Evolutionary conservation across 2,888 invertebrate species (phyloP), one percentile per base, ranked within the genome.

Genomic region (Dicroscelio sp.): DNA sequence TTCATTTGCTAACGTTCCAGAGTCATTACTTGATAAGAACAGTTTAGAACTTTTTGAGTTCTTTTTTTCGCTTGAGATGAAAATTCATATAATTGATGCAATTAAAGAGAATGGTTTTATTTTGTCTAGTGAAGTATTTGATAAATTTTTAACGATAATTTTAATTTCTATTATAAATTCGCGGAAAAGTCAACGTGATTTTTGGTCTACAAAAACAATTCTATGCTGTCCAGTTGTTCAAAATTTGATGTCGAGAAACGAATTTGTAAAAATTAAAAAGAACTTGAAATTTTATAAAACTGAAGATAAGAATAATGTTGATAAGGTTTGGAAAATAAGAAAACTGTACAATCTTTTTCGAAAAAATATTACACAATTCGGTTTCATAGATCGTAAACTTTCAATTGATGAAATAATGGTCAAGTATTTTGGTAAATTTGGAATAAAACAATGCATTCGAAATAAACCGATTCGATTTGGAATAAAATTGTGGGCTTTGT

Each of bases 361-460:
- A 0, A 58, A 88, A 58, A 91, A 91, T 31, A 58, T 83, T 69
- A 2, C n/a, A 38, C 58, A 60, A 27, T 91, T 60, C 67, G 90
- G 83, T 6, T 88, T 71, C 43, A 79, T 86, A 5, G 63, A 38
- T 67, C 12, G n/a, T 2, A 67, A 48, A 23, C 67, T 85, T 52
- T 88, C 86, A 5, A 88, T 90, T 69, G 85, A 90, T 71, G 88
- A 88, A 76, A 92, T 89, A 83, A 92, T 92, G 88, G 76, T 76
- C 5, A 90, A 88, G 85, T 93, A 63, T 75, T 90, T 67, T 82
- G 92, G 71, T 65, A 55, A 86, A 67, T 86, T 84, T 8, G 58
- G 38, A 27, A n/a, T 93, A 27, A 92, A 93, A 83, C 91, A 93
- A 67, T 93, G 90, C 55, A 92, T 93, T 14, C 58, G 75, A 80